Evolutionary conservation across 1,140 invertebrate species (phyloP).

Genomic region (Diorhabda elongata): DNA sequence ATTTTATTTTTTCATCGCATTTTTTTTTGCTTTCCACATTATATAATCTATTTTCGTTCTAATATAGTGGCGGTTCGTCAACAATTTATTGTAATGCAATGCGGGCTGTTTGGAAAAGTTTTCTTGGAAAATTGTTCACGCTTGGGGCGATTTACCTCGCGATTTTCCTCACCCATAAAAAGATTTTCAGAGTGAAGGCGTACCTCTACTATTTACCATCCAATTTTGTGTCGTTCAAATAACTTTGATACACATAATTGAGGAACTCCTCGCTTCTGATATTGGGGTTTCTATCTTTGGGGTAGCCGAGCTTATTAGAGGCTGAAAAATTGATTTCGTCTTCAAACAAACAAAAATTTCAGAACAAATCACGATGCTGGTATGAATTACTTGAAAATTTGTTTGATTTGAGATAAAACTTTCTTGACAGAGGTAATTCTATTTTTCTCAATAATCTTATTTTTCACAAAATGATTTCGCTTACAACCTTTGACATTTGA

Average conservation of each 20-base stretch:
- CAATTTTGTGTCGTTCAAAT: conserved; percentile 5
- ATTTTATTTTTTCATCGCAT: neutral
- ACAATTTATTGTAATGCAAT: conserved; percentile 14
- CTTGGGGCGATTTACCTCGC: conserved; percentile 8
- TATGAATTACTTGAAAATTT: too few species aligned
- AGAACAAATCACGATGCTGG: too few species aligned
- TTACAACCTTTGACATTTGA: too few species aligned
- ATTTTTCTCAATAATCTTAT: too few species aligned
- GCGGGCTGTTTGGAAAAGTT: conserved; percentile 8
- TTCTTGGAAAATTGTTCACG: conserved; percentile 6
- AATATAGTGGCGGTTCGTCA: conserved; percentile 12
- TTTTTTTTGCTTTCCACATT: conserved; percentile 4
- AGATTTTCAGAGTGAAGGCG: neutral
- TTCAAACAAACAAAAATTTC: too few species aligned
- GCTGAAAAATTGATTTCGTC: neutral
- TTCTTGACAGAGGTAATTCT: too few species aligned
- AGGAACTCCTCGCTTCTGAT: neutral
- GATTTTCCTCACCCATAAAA: conserved; percentile 9
- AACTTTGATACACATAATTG: conserved; percentile 1
- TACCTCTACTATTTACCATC: conserved; percentile 8
- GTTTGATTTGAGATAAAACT: too few species aligned
- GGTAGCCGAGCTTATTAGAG: neutral
- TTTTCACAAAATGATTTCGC: too few species aligned
- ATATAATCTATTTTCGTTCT: conserved; percentile 6
- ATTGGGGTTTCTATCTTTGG: neutral